These are phyloP conservation scores for Nicator chloris DNA, from an alignment of 2,113 vertebrate genomes.

Conservation along the genomic window DNA sequence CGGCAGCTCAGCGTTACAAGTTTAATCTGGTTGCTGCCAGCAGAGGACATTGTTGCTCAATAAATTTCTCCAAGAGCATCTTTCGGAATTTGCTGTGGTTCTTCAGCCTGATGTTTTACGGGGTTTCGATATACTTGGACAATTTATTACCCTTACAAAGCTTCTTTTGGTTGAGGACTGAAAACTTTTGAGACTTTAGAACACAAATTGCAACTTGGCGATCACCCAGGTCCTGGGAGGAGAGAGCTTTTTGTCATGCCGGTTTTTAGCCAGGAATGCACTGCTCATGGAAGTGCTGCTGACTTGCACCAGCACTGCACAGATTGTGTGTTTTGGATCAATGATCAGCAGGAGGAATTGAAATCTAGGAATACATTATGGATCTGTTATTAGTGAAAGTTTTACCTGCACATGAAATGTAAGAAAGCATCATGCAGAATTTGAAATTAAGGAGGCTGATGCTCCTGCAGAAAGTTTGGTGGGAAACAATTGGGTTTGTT, in stretches of 20 bases:
- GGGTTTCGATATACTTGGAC: not conserved
- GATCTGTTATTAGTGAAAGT: not conserved
- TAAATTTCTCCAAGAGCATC: not conserved
- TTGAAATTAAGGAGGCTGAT: not conserved
- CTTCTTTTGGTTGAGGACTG: not conserved
- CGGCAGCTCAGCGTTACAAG: not conserved
- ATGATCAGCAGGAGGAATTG: not conserved
- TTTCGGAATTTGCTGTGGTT: not conserved
- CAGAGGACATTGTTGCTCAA: constrained; percentile 66
- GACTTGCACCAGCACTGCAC: not conserved
- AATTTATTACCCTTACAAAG: not conserved
- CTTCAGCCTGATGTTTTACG: not conserved
- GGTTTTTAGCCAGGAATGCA: not conserved
- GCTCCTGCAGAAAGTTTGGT: not conserved
- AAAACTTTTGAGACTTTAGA: not conserved
- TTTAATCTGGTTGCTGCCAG: constrained; percentile 27
- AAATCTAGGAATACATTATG: not conserved
- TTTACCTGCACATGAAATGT: not conserved
- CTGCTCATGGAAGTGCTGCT: not conserved
- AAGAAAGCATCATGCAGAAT: not conserved
- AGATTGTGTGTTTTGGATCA: not conserved
- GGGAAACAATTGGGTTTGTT: not conserved
- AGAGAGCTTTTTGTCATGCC: not conserved
- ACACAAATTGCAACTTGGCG: not conserved
- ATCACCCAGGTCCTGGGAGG: not conserved